Evolutionary conservation across 2,797 vertebrate species (phyloP), one percentile per base, ranked within the genome.

Genomic region (Tokudaia tokunoshimensis): DNA sequence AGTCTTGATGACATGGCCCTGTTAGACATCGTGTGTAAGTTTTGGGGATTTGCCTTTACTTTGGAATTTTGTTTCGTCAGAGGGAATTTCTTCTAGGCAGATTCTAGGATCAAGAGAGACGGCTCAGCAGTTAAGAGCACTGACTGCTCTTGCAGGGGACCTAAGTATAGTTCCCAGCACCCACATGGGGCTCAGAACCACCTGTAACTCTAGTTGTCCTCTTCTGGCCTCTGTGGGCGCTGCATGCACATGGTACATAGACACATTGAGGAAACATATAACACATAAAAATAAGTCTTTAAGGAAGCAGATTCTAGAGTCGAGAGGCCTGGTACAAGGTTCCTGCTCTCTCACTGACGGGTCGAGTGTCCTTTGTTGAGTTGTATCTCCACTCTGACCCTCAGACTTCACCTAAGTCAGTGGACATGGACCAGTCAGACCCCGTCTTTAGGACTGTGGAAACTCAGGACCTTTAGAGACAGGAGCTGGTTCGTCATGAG

Each of bases 21-120:
- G 87, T 98, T 99, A 52, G 99, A 99, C 94, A 99, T 99, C 94
- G 98, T 99, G 65, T 99, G 99, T 99, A 98, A 99, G 99, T 99
- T 94, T 47, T 8, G n/a, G 44, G 65, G 47, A 47, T 89, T 86
- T 92, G 13, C 63, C 31, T 74, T 95, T 89, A 83, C 20, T 24
- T 57, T 78, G 75, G 59, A 41, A 3, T 76, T 63, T 67, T 74
- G 52, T 91, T 92, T 92, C 61, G 55, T 81, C 8, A 59, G 57
- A 67, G 26, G 11, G n/a, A 41, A 19, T 92, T 85, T 63, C 78
- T 20, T 90, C 65, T 15, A 47, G 79, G 76, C 75, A 72, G 57
- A 81, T 37, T 89, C 75, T 61, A 61, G 52, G 4, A 31, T 37
- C 65, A 72, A 26, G 4, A 55, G 84, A 86, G 50, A 3, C 29